Evolutionary conservation across 2,888 invertebrate species (phyloP).

Genomic region (Empis stercorea): DNA sequence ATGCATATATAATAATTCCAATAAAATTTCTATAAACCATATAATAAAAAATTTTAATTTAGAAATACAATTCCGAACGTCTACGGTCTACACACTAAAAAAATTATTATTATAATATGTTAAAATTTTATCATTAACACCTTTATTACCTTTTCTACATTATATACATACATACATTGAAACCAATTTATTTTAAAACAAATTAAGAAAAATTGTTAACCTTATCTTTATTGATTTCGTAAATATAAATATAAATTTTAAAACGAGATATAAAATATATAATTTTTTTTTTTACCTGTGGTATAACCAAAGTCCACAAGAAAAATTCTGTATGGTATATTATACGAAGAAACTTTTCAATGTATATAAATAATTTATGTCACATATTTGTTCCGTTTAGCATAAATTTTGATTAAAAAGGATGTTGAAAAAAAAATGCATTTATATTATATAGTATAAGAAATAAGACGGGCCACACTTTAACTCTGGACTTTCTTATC

Average conservation of each 20-base stretch:
- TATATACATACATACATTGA: too few species aligned
- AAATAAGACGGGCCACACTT: not conserved
- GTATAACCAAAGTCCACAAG: not conserved
- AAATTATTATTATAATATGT: too few species aligned
- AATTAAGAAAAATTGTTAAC: slow-evolving; percentile 2
- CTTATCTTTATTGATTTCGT: slow-evolving; percentile 1
- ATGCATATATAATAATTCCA: too few species aligned
- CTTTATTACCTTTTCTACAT: too few species aligned
- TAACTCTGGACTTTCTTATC: not conserved
- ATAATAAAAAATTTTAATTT: too few species aligned
- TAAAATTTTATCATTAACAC: too few species aligned
- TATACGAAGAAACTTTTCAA: not conserved
- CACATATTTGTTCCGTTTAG: not conserved
- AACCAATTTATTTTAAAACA: not conserved
- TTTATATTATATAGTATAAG: not conserved
- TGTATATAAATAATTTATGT: not conserved
- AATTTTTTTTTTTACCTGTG: not conserved
- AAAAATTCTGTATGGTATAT: not conserved
- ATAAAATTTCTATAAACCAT: too few species aligned
- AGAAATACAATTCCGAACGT: too few species aligned
- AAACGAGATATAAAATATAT: not conserved
- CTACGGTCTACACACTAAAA: too few species aligned
- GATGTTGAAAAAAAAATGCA: not conserved
- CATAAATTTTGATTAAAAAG: slow-evolving; percentile 2
- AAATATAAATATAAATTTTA: not conserved